Evolutionary conservation across 2,888 invertebrate genomes (phyloP), one percentile per base, ranked within the genome.

Genomic region (Acanthosepion lycidas): DNA sequence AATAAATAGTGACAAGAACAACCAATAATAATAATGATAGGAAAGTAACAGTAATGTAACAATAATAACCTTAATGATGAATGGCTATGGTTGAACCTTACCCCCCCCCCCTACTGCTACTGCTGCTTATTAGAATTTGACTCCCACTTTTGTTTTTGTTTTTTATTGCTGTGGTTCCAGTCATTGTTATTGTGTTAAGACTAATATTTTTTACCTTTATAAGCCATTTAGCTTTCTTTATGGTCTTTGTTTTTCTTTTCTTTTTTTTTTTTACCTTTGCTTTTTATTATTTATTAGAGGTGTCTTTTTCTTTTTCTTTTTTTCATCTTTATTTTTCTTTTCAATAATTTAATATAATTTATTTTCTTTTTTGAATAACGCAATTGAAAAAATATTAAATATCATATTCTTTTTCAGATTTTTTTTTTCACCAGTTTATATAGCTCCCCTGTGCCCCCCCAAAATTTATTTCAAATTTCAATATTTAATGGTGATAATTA

Each of bases 101-200:
- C 78, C 78, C 78, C 15, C 2, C 42, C 42, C 42, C 42, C 42
- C 42, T 0, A 3, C 42, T 42, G 42, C 42, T 78, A 12, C n/a
- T 78, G n/a, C 18, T 78, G 78, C n/a, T 78, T 78, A 12, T 78
- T 78, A n/a, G 23, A n/a, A 78, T 15, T 78, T 78, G 9, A 6
- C 1, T 23, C 59, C 78, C n/a, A 78, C 78, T 33, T 78, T n/a
- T 33, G 33, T 78, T 78, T 15, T 78, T 78, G 78, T 78, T 78
- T 78, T n/a, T 78, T 78, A 78, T 78, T 78, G 78, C n/a, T 78
- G 78, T 78, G 78, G 78, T 78, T 78, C 78, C n/a, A n/a, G 78
- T 78, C n/a, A 78, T 78, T 78, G 78, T n/a, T 12, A n/a, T 78
- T 78, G 78, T 78, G n/a, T 15, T n/a, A 78, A 78, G 78, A 78